Percentiles rank a stretch among this genome's conserved stretches.
Conservation (phyloP, 2,113 vertebrate species). For the Amblyopsis rosae region DNA sequence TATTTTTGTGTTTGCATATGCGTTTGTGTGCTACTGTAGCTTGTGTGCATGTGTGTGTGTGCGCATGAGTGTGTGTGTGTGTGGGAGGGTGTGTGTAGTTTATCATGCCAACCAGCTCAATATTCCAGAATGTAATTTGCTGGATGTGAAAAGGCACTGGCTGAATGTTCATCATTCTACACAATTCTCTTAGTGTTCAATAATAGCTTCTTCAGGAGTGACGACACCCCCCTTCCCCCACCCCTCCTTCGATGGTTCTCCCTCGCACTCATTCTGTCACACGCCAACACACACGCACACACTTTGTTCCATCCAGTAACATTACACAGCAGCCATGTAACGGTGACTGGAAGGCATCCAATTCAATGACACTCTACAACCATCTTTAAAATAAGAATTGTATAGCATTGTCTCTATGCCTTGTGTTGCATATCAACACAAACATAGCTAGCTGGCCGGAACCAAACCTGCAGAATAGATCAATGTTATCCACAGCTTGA, state of each 20-base stretch:
- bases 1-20: not conserved
- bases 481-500: not conserved
- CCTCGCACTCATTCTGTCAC: conserved; percentile 1
- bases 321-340: conserved; percentile 20
- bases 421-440: conserved; percentile 18
- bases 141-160: conserved; percentile 54
- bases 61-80: not conserved
- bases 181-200: conserved; percentile 53
- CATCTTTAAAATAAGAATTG: conserved; percentile 17
- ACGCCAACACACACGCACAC: not conserved
- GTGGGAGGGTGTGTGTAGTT: conserved; percentile 45
- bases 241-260: not conserved
- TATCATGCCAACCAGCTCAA: conserved; percentile 61
- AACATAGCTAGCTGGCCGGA: not conserved
- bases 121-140: conserved; percentile 74
- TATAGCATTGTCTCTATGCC: not conserved
- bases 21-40: not conserved
- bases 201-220: conserved; percentile 59
- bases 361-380: conserved; percentile 15
- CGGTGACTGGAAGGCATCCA: conserved; percentile 20
- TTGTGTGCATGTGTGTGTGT: conserved; percentile 3
- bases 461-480: conserved; percentile 12
- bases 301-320: conserved; percentile 27
- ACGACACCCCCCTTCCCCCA: conserved; percentile 28
- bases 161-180: conserved; percentile 64